Percentiles rank a stretch among this genome's conserved stretches.
phyloP scores from a whole-genome alignment of 2,113 vertebrate genomes.

The Ptilonorhynchus violaceus region DNA sequence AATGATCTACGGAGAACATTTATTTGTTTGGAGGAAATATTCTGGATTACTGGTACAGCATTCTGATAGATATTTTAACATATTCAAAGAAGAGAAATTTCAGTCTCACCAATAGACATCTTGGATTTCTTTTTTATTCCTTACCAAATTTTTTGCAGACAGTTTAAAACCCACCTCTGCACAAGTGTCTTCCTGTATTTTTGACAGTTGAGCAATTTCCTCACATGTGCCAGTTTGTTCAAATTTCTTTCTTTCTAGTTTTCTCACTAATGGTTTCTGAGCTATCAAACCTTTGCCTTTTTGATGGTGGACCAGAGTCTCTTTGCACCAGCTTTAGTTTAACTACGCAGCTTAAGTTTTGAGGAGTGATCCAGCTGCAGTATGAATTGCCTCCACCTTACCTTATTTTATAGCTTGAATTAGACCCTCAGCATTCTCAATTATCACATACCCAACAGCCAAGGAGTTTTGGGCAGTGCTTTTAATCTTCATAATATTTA shows the following conservation, averaged over 20 bases:
- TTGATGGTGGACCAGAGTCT: not conserved
- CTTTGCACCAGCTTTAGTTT: not conserved
- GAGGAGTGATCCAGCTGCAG: not conserved
- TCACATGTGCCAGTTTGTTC: not conserved
- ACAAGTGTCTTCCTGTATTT: not conserved
- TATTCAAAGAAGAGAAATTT: not conserved
- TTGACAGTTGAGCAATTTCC: not conserved
- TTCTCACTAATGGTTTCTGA: not conserved
- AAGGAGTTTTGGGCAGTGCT: not conserved
- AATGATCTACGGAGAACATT: not conserved
- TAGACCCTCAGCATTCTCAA: not conserved
- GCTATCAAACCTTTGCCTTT: not conserved
- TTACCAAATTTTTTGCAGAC: not conserved
- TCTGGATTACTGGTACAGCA: not conserved
- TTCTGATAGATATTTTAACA: not conserved
- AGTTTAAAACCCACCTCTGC: not conserved
- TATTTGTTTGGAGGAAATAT: not conserved
- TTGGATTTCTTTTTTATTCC: not conserved
- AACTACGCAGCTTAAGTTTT: not conserved
- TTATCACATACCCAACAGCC: not conserved
- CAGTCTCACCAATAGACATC: not conserved
- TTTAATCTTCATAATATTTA: not conserved
- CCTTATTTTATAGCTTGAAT: not conserved
- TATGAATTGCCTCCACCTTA: not conserved
- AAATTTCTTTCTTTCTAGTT: not conserved